Evolutionary conservation across 1,140 invertebrate species (phyloP), one percentile per base, ranked within the genome.

Genomic region (Pseudomyrmex dendroicus): DNA sequence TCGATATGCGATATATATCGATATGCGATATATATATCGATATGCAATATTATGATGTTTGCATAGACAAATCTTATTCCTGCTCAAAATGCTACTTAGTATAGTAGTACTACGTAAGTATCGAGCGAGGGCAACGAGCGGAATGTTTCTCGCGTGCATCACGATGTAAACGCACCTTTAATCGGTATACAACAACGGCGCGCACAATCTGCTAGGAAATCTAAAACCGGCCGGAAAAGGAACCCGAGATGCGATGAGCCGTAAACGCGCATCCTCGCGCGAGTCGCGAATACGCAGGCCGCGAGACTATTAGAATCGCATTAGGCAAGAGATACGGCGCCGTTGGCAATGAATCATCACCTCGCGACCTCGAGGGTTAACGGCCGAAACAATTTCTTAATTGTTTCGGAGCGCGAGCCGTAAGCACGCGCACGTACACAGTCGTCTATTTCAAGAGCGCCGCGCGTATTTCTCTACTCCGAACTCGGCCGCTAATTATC

Each of bases 341-440:
- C 76, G 59, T 61, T 22, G 67, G 64, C 82, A 78, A 86, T 90
- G 86, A 90, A 90, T 91, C 87, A 87, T 78, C 35, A 73, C 68
- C 25, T 12, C 13, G 63, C 86, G 86, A 90, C 86, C 84, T 77
- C 72, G 8, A 46, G 35, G 84, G 88, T 90, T 90, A 91, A 89
- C 73, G 85, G 83, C 82, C 85, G 76, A 84, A 80, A 88, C 90
- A 73, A 89, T 90, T 91, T 90, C 88, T 89, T 86, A 91, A 91
- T 91, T 89, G 84, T 91, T 91, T 89, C 67, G 57, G 15, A 25
- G 46, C 59, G 17, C 85, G 61, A 67, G 10, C 62, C 50, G 35
- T 35, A 7, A 35, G 9, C 54, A 52, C 68, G 25, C 68, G 48
- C 68, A 44, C 57, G n/a, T 20, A 59, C 2, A 9, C 44, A 35